Evolutionary conservation across 1,140 invertebrate species (phyloP).

Genomic region (Caerostris extrusa): DNA sequence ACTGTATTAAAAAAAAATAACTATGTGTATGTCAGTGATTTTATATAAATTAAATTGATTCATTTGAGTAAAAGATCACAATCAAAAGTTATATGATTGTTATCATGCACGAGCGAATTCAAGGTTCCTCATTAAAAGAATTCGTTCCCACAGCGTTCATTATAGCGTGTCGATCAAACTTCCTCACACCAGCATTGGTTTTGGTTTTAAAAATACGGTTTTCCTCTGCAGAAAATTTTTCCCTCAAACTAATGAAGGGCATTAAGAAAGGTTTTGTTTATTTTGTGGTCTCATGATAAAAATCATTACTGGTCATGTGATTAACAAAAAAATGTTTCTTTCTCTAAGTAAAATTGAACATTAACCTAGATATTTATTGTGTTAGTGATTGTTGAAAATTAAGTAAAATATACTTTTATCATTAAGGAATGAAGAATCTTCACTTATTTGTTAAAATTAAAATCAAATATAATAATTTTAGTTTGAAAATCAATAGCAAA

Average conservation of each 20-base stretch:
- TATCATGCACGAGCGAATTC: background rate
- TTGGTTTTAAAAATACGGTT: background rate
- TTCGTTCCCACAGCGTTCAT: background rate
- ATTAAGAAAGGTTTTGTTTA: background rate
- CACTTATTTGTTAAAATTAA: too few species aligned
- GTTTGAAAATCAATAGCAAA: too few species aligned
- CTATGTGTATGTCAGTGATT: too few species aligned
- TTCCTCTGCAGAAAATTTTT: background rate
- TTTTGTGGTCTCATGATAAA: background rate
- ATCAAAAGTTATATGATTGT: constrained; percentile 10
- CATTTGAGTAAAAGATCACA: constrained; percentile 4
- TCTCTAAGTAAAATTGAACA: too few species aligned
- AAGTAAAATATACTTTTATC: too few species aligned
- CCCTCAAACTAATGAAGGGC: background rate
- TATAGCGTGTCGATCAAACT: background rate
- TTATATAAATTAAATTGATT: background rate
- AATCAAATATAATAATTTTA: too few species aligned
- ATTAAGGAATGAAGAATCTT: too few species aligned
- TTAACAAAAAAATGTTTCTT: too few species aligned
- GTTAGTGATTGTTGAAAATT: too few species aligned
- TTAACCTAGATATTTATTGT: too few species aligned
- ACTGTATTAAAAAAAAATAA: too few species aligned
- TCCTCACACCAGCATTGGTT: background rate
- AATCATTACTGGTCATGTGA: too few species aligned
- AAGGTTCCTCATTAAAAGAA: background rate